Evolutionary conservation across 2,888 invertebrate genomes (phyloP).

Genomic region (Chymomyza fuscimana): DNA sequence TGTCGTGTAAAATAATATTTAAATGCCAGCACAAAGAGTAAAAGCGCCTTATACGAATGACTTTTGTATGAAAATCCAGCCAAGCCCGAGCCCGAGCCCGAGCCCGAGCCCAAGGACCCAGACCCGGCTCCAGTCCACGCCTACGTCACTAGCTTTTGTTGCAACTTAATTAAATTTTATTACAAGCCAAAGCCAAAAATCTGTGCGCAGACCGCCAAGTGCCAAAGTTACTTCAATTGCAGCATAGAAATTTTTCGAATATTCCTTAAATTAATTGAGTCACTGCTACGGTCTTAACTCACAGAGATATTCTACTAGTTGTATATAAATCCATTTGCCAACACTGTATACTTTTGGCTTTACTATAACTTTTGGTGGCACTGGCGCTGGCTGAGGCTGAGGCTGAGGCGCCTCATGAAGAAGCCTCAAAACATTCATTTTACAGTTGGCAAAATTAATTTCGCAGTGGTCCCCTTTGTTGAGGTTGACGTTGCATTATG

Average conservation of each 20-base stretch:
- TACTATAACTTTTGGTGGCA: not conserved
- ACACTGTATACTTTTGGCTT: not conserved
- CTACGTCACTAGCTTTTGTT: slow-evolving; percentile 8
- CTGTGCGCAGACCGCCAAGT: slow-evolving; percentile 64
- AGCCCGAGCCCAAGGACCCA: not conserved
- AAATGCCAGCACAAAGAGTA: slow-evolving; percentile 42
- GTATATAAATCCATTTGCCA: not conserved
- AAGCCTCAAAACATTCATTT: slow-evolving; percentile 48
- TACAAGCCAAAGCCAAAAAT: slow-evolving; percentile 45
- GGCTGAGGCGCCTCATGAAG: slow-evolving; percentile 19
- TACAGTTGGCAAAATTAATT: slow-evolving; percentile 34
- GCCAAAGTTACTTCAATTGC: slow-evolving; percentile 41
- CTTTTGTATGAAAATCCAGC: not conserved
- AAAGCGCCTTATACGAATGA: not conserved
- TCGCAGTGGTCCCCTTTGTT: slow-evolving; percentile 27
- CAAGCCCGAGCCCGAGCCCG: not conserved
- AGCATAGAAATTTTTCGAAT: slow-evolving; percentile 44
- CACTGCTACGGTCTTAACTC: not conserved
- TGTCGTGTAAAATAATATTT: slow-evolving; percentile 73
- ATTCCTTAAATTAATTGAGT: slow-evolving; percentile 70
- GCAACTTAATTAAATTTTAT: slow-evolving; percentile 66
- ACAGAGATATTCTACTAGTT: not conserved
- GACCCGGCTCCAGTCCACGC: not conserved
- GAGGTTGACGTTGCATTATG: slow-evolving; percentile 6
- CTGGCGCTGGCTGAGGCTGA: slow-evolving; percentile 6